Evolutionary conservation across 2,797 vertebrate genomes (phyloP), one percentile per base, ranked within the genome.

Genomic region (Diceros bicornis): DNA sequence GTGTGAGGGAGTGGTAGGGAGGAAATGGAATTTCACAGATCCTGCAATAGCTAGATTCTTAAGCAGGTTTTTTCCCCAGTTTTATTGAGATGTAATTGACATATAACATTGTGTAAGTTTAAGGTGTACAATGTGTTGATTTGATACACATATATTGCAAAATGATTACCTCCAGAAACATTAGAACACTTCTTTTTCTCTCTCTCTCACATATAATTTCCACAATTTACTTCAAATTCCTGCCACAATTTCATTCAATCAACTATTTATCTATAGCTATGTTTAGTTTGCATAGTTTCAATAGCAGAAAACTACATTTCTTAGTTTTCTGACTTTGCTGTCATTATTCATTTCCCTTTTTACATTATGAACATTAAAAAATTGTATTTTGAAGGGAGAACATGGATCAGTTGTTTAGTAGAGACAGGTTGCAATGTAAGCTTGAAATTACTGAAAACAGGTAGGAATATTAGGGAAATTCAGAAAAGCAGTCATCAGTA

Each of bases 301-400:
- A 69, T 77, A 87, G 71, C n/a, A 72, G 52, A 92, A 92, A 95
- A 61, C 64, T 27, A 44, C 57, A 34, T 84, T 74, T 83, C 62
- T 44, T 25, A 83, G 89, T 89, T 92, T 94, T 72, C 59, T 37
- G 55, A 21, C 66, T 75, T 78, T 68, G 59, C 21, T 29, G 12
- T 34, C 75, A 44, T n/a, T 85, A 71, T 81, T 81, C 14, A 81
- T 71, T 94, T 75, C 25, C 59, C 74, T 93, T 69, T 21, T 57
- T 50, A 81, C 84, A 75, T 64, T 85, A 59, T 50, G 37, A 74
- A 55, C 72, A 71, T 71, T 89, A 64, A 66, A 64, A 90, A 85
- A 75, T n/a, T 68, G 12, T 57, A 41, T 79, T 88, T 71, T 50
- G 44, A 71, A 64, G 68, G 34, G 61, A 81, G 61, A 86, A 27